Evolutionary conservation across 1,140 invertebrate species (phyloP), one percentile per base, ranked within the genome.

Genomic region (Macrocentrus cingulum): DNA sequence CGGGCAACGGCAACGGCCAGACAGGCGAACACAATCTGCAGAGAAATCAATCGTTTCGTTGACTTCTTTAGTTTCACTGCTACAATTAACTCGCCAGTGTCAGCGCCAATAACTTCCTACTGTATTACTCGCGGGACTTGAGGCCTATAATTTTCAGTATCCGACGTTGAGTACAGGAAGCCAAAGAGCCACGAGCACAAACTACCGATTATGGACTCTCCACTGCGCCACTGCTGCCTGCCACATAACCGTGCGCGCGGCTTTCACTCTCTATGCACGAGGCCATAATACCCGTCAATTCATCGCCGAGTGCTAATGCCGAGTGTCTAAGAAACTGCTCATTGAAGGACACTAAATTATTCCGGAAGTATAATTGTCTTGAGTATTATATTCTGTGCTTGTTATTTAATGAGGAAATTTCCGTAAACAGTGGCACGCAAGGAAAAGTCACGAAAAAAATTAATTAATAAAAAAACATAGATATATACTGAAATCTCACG

Each of bases 11-110:
- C 76, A 9, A 80, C 76, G 51, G 78, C 77, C 69, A 80, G 69
- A 67, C 78, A 80, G 65, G 74, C 76, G 74, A 80, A 77, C 61
- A 78, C 78, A 66, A 80, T 73, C 78, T 80, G 59, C 6, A 44
- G 22, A 48, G 46, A 56, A n/a, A 41, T 16, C 34, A 11, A 29
- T 37, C 6, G 49, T n/a, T n/a, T n/a, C n/a, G n/a, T n/a, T n/a
- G n/a, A n/a, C n/a, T n/a, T n/a, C n/a, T n/a, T n/a, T n/a, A n/a
- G n/a, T n/a, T n/a, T n/a, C n/a, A n/a, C n/a, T n/a, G 29, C 25
- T 1, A 5, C 29, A 46, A 7, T 23, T 23, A 46, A 1, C 22
- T 19, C 13, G 1, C 9, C 1, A 8, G 20, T 32, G 18, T 32
- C 32, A 29, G 48, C 18, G 11, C 5, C 16, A 16, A 37, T 29